These are phyloP conservation scores for Euplagia quadripunctaria DNA, from an alignment of 2,888 invertebrate species.

Conservation along the genomic window DNA sequence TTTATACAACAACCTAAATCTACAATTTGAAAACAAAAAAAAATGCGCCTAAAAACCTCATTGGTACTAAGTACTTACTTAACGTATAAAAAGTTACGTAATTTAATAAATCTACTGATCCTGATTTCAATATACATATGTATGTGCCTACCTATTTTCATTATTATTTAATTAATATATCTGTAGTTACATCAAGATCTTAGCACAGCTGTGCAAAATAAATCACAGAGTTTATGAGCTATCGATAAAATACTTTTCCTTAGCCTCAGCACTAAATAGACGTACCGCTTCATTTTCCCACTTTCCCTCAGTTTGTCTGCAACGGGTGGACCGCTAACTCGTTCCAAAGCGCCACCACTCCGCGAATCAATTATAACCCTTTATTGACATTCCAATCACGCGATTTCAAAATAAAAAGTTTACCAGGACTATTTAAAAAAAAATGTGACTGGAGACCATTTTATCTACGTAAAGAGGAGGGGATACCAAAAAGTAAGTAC, in stretches of 20 bases:
- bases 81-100: too few species aligned
- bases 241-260: slow-evolving; percentile 55
- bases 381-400: slow-evolving; percentile 48
- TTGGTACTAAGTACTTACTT: too few species aligned
- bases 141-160: too few species aligned
- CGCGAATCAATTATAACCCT: slow-evolving; percentile 35
- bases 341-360: slow-evolving; percentile 31
- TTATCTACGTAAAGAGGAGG: slow-evolving; percentile 37
- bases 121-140: too few species aligned
- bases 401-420: slow-evolving; percentile 44
- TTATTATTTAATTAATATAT: too few species aligned
- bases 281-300: slow-evolving; percentile 70
- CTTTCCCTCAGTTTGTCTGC: slow-evolving; percentile 72
- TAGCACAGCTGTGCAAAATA: neutral
- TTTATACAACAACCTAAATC: too few species aligned
- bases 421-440: slow-evolving; percentile 21
- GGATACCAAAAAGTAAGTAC: slow-evolving; percentile 37
- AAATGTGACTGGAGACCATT: slow-evolving; percentile 41
- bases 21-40: too few species aligned
- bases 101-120: too few species aligned
- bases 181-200: neutral
- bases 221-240: slow-evolving; percentile 29
- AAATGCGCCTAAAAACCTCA: too few species aligned
- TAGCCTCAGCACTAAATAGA: slow-evolving; percentile 59
- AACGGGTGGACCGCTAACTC: slow-evolving; percentile 52